Conservation (phyloP, 2,888 invertebrate species). For the Ophion ventricosus region DNA sequence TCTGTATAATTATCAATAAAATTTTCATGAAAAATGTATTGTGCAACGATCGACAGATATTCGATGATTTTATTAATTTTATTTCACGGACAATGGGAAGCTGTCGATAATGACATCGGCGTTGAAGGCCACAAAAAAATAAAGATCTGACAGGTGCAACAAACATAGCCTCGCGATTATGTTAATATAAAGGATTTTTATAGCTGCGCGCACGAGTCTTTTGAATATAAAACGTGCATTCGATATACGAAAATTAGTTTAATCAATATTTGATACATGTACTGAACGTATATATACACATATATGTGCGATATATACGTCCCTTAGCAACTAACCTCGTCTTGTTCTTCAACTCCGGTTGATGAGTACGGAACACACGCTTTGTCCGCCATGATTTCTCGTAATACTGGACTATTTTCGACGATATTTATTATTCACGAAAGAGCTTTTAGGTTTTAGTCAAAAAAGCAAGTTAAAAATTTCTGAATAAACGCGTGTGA, state of each 20-base stretch:
- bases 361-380: constrained; percentile 82
- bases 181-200: constrained; percentile 59
- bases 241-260: background rate
- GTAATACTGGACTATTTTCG: background rate
- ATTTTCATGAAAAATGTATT: background rate
- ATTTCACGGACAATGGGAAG: background rate
- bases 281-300: background rate
- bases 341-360: constrained; percentile 86
- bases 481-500: background rate
- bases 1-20: background rate
- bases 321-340: constrained; percentile 86
- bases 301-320: constrained; percentile 39
- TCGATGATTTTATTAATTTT: background rate
- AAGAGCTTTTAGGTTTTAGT: background rate
- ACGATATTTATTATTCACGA: constrained; percentile 4
- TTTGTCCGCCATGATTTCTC: constrained; percentile 71
- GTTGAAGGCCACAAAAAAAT: background rate
- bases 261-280: constrained; percentile 9
- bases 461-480: background rate
- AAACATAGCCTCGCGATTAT: constrained; percentile 54
- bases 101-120: background rate
- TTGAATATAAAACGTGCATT: background rate
- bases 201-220: background rate
- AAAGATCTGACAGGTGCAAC: constrained; percentile 53
- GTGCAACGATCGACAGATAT: background rate